These are phyloP conservation scores for Taeniopygia guttata DNA, from an alignment of 2,797 vertebrate species.

Conservation along the genomic window DNA sequence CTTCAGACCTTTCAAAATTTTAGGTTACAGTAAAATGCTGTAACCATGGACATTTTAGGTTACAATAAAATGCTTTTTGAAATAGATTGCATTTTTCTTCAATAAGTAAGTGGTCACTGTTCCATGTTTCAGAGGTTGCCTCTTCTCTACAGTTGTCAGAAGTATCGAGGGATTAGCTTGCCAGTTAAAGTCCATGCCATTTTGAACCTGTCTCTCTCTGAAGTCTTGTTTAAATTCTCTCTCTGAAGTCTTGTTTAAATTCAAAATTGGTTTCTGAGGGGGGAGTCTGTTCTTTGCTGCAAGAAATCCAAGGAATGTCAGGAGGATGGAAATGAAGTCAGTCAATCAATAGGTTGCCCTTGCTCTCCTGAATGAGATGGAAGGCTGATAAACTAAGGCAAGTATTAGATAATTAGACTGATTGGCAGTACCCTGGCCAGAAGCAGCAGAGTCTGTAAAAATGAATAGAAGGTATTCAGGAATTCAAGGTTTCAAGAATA, in stretches of 20 bases:
- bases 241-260: constrained; percentile 22
- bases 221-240: constrained; percentile 21
- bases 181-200: background rate
- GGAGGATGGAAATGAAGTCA: background rate
- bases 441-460: background rate
- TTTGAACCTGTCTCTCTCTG: background rate
- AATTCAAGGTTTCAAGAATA: background rate
- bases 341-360: background rate
- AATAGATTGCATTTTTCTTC: constrained; percentile 10
- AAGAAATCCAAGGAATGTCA: constrained; percentile 12
- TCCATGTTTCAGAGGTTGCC: background rate
- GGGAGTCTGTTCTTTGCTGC: background rate
- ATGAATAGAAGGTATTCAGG: background rate
- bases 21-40: background rate
- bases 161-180: background rate
- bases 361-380: background rate
- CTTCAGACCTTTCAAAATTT: constrained; percentile 31
- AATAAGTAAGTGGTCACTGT: background rate
- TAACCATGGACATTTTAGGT: background rate
- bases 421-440: background rate
- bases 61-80: constrained; percentile 18
- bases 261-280: background rate
- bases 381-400: background rate
- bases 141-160: background rate
- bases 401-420: background rate